phyloP scores from a whole-genome alignment of 2,797 vertebrate species.

The Myotis daubentonii region DNA sequence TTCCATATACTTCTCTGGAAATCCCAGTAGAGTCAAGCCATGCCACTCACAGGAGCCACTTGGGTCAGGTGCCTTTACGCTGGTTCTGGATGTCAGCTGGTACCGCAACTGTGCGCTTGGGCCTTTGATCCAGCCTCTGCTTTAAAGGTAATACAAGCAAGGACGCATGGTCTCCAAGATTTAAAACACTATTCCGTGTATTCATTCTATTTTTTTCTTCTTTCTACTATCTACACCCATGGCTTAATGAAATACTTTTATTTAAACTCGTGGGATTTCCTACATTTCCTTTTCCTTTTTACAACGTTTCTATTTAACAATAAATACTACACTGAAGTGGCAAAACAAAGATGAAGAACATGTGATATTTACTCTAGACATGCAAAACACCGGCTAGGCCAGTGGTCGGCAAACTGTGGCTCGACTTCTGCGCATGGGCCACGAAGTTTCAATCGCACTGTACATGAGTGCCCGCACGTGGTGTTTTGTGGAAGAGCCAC shows the following conservation, averaged over 20 bases:
- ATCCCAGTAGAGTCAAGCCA: not conserved
- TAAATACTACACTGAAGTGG: not conserved
- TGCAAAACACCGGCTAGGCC: not conserved
- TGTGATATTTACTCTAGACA: not conserved
- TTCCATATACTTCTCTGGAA: not conserved
- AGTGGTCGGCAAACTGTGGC: too few species aligned
- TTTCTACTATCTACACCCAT: not conserved
- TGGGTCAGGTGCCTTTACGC: not conserved
- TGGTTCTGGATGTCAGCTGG: not conserved
- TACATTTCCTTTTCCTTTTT: not conserved
- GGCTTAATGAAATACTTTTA: not conserved
- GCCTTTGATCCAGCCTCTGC: not conserved
- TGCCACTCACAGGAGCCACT: not conserved
- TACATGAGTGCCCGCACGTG: too few species aligned
- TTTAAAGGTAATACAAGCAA: not conserved
- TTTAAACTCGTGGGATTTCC: not conserved
- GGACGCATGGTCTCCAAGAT: not conserved
- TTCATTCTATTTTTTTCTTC: not conserved
- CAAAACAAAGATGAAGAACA: not conserved
- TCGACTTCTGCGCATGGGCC: too few species aligned
- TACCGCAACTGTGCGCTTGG: accelerated
- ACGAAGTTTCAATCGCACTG: too few species aligned
- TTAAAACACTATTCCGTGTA: not conserved
- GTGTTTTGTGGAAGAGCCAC: too few species aligned
- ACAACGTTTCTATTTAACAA: not conserved